Percentiles rank a stretch among this genome's conserved stretches.
Evolutionary conservation across 2,797 vertebrate genomes (phyloP).

Genomic region (Clarias platycephalus): DNA sequence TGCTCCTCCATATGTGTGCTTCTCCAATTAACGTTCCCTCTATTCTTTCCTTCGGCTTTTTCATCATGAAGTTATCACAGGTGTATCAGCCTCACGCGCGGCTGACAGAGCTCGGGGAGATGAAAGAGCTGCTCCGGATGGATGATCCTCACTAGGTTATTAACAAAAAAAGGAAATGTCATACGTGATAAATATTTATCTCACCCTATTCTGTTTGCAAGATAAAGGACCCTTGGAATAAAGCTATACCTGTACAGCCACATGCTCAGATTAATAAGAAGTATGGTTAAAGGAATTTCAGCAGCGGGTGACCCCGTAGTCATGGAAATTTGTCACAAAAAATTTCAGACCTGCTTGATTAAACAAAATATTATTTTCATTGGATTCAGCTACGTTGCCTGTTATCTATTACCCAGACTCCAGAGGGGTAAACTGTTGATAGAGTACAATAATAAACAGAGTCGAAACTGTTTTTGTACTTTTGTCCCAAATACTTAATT

Average conservation of each 20-base stretch:
- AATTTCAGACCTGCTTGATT: neutral
- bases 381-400: neutral
- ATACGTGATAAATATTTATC: conserved; percentile 23
- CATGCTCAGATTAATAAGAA: neutral
- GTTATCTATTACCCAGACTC: neutral
- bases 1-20: conserved; percentile 8
- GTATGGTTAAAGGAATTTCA: neutral
- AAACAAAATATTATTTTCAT: neutral
- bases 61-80: conserved; percentile 37
- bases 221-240: conserved; percentile 16
- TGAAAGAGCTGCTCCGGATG: neutral
- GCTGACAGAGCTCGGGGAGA: neutral
- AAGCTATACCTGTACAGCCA: neutral
- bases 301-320: neutral
- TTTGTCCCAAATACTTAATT: neutral
- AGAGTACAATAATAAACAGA: neutral
- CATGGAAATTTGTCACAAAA: neutral
- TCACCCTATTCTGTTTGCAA: neutral
- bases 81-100: conserved; percentile 2
- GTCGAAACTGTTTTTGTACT: neutral
- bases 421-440: neutral
- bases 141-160: conserved; percentile 38
- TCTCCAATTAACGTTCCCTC: conserved; percentile 22
- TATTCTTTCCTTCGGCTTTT: conserved; percentile 3
- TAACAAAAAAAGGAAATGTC: conserved; percentile 24